Conservation (phyloP, 2,888 invertebrate genomes). For the Synanthedon tipuliformis region DNA sequence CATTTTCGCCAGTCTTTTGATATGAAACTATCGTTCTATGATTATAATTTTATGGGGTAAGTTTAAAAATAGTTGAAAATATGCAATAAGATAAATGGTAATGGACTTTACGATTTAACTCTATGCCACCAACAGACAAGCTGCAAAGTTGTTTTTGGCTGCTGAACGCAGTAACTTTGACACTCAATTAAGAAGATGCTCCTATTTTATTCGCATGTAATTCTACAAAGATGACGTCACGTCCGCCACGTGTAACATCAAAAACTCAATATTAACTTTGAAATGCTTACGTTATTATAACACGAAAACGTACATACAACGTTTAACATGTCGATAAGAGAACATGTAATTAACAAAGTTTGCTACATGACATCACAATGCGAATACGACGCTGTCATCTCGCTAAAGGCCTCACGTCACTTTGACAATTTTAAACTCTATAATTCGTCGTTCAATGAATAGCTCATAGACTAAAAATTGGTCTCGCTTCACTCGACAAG, state of each 20-base stretch:
- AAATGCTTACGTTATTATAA: neutral
- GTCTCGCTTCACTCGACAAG: too few relatives aligned
- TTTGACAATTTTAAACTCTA: neutral
- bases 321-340: neutral
- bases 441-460: too few relatives aligned
- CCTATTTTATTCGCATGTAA: neutral
- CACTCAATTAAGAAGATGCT: neutral
- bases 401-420: neutral
- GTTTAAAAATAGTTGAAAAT: too few relatives aligned
- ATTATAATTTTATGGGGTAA: too few relatives aligned
- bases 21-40: too few relatives aligned
- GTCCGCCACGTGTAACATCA: neutral
- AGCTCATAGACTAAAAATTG: too few relatives aligned
- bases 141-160: neutral
- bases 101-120: too few relatives aligned
- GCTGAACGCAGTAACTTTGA: neutral
- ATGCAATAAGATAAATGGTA: too few relatives aligned
- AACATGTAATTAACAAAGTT: conserved; percentile 6
- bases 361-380: conserved; percentile 1
- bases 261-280: neutral
- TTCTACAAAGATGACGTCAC: neutral
- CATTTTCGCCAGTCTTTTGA: too few relatives aligned
- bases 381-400: neutral
- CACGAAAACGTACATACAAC: neutral
- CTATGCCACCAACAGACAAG: neutral